These are phyloP conservation scores for Tringa solitaria DNA, from an alignment of 2,113 vertebrate genomes.

Conservation along the genomic window DNA sequence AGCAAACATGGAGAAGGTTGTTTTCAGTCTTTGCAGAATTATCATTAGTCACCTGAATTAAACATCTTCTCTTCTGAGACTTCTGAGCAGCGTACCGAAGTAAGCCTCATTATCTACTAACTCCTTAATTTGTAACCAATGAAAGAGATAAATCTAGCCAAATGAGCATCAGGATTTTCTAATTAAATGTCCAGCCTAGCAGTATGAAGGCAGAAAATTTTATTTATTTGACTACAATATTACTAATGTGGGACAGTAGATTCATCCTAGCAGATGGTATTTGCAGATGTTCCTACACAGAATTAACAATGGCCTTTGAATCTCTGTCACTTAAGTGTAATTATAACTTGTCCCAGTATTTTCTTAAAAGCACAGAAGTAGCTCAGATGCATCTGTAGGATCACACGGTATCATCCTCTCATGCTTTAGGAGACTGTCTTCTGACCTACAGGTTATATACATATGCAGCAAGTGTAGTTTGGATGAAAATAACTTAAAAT, in stretches of 20 bases:
- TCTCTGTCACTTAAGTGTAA: neutral
- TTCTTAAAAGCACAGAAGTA: neutral
- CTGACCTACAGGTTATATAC: neutral
- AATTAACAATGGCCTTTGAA: neutral
- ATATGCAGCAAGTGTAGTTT: neutral
- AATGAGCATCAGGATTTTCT: neutral
- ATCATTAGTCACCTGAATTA: neutral
- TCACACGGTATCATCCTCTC: neutral
- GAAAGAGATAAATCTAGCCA: conserved; percentile 25
- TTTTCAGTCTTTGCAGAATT: neutral
- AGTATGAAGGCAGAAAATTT: neutral
- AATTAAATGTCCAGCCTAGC: conserved; percentile 30
- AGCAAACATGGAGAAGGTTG: neutral
- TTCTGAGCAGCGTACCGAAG: neutral
- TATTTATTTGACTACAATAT: conserved; percentile 29
- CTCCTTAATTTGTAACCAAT: conserved; percentile 17
- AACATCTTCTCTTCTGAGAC: neutral
- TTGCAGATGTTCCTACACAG: conserved; percentile 19
- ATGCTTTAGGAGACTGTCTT: neutral
- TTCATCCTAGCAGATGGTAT: conserved; percentile 5
- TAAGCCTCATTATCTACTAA: conserved; percentile 11
- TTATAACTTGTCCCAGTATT: neutral
- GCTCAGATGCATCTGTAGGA: neutral
- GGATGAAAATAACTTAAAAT: neutral
- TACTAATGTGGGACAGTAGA: neutral